Conservation (phyloP, 2,113 vertebrate genomes). For the Ictalurus punctatus region DNA sequence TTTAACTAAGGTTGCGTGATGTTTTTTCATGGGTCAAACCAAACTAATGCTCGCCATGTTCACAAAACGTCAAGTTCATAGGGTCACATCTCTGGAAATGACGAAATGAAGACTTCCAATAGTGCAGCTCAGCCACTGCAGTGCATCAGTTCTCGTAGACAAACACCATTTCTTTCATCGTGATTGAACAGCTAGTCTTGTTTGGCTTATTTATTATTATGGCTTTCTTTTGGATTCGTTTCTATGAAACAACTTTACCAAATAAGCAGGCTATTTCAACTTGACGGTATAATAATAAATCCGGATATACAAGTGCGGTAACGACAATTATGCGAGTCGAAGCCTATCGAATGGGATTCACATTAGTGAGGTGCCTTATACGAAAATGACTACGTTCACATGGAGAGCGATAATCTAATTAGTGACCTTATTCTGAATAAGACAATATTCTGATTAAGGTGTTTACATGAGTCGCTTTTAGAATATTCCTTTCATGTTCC, state of each 20-base stretch:
- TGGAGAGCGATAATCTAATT: too few relatives aligned
- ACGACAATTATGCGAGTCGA: background rate
- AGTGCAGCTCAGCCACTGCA: background rate
- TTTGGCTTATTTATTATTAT: background rate
- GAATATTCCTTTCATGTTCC: too few relatives aligned
- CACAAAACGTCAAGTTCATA: background rate
- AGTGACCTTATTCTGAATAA: too few relatives aligned
- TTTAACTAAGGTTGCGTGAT: too few relatives aligned
- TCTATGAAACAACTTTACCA: background rate
- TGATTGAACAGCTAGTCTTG: background rate
- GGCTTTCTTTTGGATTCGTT: background rate
- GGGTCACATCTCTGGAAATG: background rate
- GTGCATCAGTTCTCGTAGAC: background rate
- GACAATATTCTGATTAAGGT: too few relatives aligned
- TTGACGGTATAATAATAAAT: background rate
- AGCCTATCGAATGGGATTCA: background rate
- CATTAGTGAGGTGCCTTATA: background rate
- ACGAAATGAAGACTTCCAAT: background rate
- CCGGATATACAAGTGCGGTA: background rate
- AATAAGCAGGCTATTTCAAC: background rate
- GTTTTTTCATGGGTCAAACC: background rate
- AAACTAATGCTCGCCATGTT: background rate
- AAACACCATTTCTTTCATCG: background rate
- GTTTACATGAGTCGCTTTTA: too few relatives aligned
- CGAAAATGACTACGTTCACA: background rate